Conservation (phyloP, 2,113 vertebrate species). For the Greenwoodochromis staneri region DNA sequence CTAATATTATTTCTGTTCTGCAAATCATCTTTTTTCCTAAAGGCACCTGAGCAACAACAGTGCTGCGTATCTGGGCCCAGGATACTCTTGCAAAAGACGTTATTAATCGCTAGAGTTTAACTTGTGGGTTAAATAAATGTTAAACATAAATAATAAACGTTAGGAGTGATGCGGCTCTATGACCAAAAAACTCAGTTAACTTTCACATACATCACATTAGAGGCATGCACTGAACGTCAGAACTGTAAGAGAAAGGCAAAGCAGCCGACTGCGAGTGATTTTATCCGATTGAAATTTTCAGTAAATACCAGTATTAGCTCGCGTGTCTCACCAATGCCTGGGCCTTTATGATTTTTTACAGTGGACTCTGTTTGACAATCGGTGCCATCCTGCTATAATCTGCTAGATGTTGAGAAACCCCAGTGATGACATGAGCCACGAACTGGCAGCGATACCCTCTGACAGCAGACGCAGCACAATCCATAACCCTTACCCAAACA, state of each 20-base stretch:
- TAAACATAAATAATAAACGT: not conserved
- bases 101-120: not conserved
- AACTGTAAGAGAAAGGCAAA: not conserved
- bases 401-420: constrained; percentile 26
- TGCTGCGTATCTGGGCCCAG: not conserved
- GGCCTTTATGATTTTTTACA: not conserved
- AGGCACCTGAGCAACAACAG: not conserved
- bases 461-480: constrained; percentile 43
- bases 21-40: too few species aligned
- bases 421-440: constrained; percentile 37
- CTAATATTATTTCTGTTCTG: not conserved
- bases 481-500: constrained; percentile 18
- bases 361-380: not conserved
- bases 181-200: not conserved
- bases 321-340: not conserved
- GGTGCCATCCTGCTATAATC: not conserved
- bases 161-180: not conserved
- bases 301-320: not conserved
- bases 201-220: not conserved
- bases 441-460: constrained; percentile 39
- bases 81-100: not conserved
- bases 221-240: not conserved
- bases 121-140: not conserved
- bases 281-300: not conserved
- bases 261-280: not conserved